Percentiles rank a stretch among this genome's conserved stretches.
These are phyloP conservation scores for Drosophila fungiperda DNA, from an alignment of 2,888 invertebrate genomes.

Conservation along the genomic window DNA sequence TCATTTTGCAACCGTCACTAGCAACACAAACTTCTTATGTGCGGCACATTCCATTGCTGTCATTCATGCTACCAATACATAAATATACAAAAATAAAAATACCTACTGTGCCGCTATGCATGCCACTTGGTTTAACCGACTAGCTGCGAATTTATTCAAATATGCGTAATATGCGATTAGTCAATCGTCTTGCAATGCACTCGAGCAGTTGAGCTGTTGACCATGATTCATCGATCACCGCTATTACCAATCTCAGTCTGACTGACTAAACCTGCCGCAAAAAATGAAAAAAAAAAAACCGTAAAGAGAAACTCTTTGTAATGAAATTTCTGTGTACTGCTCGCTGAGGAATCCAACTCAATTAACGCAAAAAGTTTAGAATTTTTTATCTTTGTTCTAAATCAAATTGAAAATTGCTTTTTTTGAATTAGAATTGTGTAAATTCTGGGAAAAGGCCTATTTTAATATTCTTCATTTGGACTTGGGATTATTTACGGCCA, in stretches of 20 bases:
- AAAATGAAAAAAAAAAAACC: constrained; percentile 19
- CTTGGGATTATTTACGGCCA: background rate
- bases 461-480: background rate
- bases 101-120: background rate
- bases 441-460: background rate
- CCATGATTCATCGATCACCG: constrained; percentile 42
- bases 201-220: constrained; percentile 26
- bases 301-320: constrained; percentile 35
- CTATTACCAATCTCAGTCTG: constrained; percentile 25
- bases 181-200: constrained; percentile 39
- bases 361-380: background rate
- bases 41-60: constrained; percentile 47
- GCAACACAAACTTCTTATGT: constrained; percentile 26
- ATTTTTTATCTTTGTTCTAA: constrained; percentile 1
- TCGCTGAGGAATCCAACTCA: constrained; percentile 12
- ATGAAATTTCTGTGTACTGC: constrained; percentile 34
- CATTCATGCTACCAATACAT: constrained; percentile 41
- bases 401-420: background rate
- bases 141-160: constrained; percentile 13
- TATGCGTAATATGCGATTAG: constrained; percentile 50
- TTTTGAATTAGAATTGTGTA: background rate
- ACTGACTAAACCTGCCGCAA: constrained; percentile 37
- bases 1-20: constrained; percentile 29
- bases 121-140: constrained; percentile 12
- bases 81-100: constrained; percentile 5